Evolutionary conservation across 2,888 invertebrate species (phyloP), one percentile per base, ranked within the genome.

Genomic region (Sylvicola cinctus): DNA sequence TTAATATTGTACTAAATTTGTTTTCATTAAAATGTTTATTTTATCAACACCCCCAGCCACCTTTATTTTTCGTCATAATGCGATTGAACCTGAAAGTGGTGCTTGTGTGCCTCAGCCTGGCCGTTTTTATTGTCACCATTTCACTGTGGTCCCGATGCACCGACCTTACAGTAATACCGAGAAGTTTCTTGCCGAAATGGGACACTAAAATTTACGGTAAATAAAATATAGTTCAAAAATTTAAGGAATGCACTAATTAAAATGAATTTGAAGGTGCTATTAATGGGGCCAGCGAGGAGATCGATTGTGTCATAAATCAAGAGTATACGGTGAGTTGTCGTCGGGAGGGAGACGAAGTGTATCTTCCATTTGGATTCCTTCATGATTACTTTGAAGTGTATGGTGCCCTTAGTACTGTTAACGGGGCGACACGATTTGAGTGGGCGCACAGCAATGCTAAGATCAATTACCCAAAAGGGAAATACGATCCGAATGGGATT

Each of bases 361-460:
- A 75, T 54, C 61, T 93, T 46, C 93, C 93, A 15, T 93, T 91
- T 60, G 78, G 83, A 31, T 90, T 93, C 52, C 65, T 93, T 45
- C 78, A 80, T 49, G 85, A 80, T 54, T 91, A 93, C 60, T 93
- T 91, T 61, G 91, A 91, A 70, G 78, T 83, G 30, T 87, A 83
- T 57, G 91, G 93, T 6, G 83, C 85, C 52, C 58, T 91, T 44
- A 70, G 74, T 15, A 66, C 68, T 6, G 65, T 67, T 31, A 74
- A 76, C 44, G 77, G 75, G 7, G 54, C 70, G n/a, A 79, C 84
- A 43, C 68, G 75, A 44, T 91, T 95, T 52, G 83, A 87, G 52
- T 95, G 91, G 88, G 77, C 83, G 10, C 93, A 95, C 60, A 90
- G 88, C 51, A 87, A 87, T 54, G 79, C 88, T 15, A 84, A 83